A percentile compares a stretch with the other conserved stretches of the same genome.
phyloP scores from a whole-genome alignment of 1,140 invertebrate species.

The Bombus picipes region DNA sequence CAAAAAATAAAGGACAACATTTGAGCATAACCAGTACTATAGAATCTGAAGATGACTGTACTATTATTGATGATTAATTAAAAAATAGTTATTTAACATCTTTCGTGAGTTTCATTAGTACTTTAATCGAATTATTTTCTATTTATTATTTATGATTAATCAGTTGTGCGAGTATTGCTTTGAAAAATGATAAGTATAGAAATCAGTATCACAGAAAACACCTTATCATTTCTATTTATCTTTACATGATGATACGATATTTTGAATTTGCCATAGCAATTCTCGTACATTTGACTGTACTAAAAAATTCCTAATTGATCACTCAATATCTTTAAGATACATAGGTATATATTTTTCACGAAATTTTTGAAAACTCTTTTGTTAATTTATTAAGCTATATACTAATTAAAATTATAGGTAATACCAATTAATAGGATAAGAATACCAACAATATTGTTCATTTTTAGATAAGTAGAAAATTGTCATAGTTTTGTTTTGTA shows the following conservation, averaged over 20 bases:
- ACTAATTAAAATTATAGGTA: not conserved
- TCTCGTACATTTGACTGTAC: not conserved
- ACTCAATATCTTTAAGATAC: not conserved
- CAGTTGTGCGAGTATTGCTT: constrained; percentile 6
- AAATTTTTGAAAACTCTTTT: not conserved
- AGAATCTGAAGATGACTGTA: constrained; percentile 45
- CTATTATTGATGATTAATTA: constrained; percentile 59
- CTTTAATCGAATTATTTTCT: not conserved
- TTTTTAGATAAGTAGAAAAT: not conserved
- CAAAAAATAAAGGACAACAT: not conserved
- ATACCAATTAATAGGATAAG: not conserved
- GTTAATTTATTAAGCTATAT: constrained; percentile 3
- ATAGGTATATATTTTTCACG: not conserved
- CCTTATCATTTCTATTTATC: not conserved
- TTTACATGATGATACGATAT: not conserved
- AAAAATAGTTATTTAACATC: not conserved
- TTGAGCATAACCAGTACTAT: not conserved
- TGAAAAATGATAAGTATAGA: not conserved
- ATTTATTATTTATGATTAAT: not conserved
- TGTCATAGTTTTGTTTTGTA: not conserved
- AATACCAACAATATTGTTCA: not conserved
- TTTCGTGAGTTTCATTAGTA: constrained; percentile 10
- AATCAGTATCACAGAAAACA: not conserved
- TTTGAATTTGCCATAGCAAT: not conserved
- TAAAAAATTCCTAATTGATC: not conserved